Evolutionary conservation across 2,797 vertebrate species (phyloP).

Genomic region (Australoheros facetus): DNA sequence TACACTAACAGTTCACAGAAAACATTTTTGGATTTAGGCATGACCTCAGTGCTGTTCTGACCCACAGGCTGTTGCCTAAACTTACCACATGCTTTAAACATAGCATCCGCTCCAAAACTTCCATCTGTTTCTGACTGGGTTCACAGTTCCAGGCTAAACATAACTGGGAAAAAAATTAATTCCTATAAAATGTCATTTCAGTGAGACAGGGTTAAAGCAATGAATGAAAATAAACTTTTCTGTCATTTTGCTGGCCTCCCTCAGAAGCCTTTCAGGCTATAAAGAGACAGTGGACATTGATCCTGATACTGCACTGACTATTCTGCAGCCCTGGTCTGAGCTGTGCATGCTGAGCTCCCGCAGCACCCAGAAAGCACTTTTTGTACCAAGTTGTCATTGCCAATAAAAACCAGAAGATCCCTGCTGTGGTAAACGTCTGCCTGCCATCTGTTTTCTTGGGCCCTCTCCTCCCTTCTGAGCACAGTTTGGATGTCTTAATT

Average conservation of each 20-base stretch:
- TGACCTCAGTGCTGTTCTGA: background rate
- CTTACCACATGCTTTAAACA: background rate
- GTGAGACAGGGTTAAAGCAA: background rate
- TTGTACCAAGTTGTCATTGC: constrained; percentile 71
- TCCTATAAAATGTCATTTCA: rapidly evolving
- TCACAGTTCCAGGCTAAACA: background rate
- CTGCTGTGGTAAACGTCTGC: constrained; percentile 48
- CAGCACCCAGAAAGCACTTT: constrained; percentile 56
- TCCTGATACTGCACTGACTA: background rate
- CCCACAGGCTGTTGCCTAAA: too few relatives aligned
- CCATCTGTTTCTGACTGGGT: background rate
- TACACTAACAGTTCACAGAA: background rate
- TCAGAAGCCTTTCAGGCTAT: background rate
- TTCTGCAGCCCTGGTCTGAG: constrained; percentile 39
- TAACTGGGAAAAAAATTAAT: background rate
- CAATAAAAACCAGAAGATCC: constrained; percentile 67
- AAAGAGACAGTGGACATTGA: background rate
- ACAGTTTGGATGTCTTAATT: constrained; percentile 34
- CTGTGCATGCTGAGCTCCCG: constrained; percentile 57
- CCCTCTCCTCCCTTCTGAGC: constrained; percentile 4
- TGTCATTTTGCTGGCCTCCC: too few relatives aligned
- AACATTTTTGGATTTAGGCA: background rate
- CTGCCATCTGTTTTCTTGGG: constrained; percentile 52
- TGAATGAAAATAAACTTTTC: background rate
- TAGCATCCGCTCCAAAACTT: background rate